Evolutionary conservation across 2,797 vertebrate genomes (phyloP), one percentile per base, ranked within the genome.

Genomic region (Glyptemys insculpta): DNA sequence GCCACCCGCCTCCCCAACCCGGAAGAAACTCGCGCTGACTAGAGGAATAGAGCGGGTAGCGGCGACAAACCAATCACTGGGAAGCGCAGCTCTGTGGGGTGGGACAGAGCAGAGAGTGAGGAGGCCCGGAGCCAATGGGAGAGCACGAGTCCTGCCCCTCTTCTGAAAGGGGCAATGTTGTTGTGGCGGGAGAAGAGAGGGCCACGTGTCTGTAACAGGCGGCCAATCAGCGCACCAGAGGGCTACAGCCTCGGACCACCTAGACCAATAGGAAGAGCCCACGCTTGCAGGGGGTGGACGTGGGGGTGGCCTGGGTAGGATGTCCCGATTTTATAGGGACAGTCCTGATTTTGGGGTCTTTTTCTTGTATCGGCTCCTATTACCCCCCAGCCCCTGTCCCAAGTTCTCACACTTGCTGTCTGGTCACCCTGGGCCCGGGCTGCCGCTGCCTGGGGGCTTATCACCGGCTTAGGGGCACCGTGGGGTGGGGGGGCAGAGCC

Each of bases 141-240:
- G 2, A 19, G 34, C 23, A 34, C 1, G 0, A 0, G 1, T 21
- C 52, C 3, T 0, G 34, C 96, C 84, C 93, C 81, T 27, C 65
- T 44, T 68, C 21, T 37, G 59, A 93, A 87, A 96, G 95, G 91
- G 79, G 90, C 89, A 81, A 53, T 23, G 54, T 81, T 79, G 52
- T 62, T 76, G 78, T 11, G 5, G 81, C 5, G 8, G 50, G 53
- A 25, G 79, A 54, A 87, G 87, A 68, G 54, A 83, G 62, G 72
- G 80, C 53, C 68, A 76, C 11, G 12, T 54, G 87, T 7, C 23
- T 44, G 57, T 54, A 89, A 84, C 79, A 65, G 81, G 5, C 2
- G 49, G 7, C 47, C 18, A 85, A 44, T 21, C 41, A 15, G 59
- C 57, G 86, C 29, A 62, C 50, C n/a, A 8, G 31, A 1, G n/a